These are phyloP conservation scores for Crotalus tigris DNA, from an alignment of 2,113 vertebrate genomes.

Conservation along the genomic window DNA sequence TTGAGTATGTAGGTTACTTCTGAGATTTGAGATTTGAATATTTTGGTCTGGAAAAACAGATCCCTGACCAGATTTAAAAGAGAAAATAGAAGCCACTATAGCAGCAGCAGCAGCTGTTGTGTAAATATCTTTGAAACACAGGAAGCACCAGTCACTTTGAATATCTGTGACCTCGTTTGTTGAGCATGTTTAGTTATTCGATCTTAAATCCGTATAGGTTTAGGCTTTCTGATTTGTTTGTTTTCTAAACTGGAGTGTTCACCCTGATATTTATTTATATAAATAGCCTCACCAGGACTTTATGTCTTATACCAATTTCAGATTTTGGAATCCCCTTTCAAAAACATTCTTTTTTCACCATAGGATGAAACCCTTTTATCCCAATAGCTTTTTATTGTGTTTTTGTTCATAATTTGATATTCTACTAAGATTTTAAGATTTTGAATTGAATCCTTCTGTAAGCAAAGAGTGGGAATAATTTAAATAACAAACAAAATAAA, in stretches of 20 bases:
- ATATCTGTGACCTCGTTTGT: background rate
- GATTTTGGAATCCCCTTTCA: background rate
- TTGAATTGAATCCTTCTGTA: background rate
- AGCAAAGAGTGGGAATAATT: background rate
- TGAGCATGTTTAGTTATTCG: background rate
- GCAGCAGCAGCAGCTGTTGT: background rate
- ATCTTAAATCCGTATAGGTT: background rate
- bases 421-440: background rate
- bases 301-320: background rate
- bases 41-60: background rate
- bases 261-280: background rate
- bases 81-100: background rate
- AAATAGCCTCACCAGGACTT: background rate
- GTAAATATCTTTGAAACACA: background rate
- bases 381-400: background rate
- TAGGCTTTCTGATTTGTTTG: background rate
- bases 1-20: background rate
- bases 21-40: background rate
- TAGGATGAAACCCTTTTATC: background rate
- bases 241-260: background rate
- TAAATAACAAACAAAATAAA: background rate
- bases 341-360: background rate
- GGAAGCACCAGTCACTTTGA: background rate
- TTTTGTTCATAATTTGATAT: background rate
- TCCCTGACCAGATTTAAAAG: background rate